phyloP scores from a whole-genome alignment of 2,797 vertebrate species.

The Dallia pectoralis region DNA sequence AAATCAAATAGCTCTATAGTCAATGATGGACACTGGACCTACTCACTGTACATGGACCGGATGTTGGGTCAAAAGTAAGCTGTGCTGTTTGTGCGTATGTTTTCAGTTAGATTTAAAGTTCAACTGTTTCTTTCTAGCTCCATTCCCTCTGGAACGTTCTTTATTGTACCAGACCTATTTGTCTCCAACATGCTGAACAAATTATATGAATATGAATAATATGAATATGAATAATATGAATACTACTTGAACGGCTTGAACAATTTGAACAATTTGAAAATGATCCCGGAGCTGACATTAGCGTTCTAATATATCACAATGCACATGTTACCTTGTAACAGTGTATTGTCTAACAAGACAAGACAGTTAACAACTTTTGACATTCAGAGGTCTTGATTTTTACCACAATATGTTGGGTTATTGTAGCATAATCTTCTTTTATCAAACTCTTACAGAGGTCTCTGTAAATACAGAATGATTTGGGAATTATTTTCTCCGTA shows the following conservation, averaged over 20 bases:
- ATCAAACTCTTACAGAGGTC: neutral
- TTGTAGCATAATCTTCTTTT: conserved; percentile 14
- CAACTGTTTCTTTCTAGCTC: neutral
- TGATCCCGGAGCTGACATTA: neutral
- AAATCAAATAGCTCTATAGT: neutral
- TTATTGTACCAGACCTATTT: neutral
- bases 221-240: conserved; percentile 7
- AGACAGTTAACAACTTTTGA: conserved; percentile 5
- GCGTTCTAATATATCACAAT: neutral
- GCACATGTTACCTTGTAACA: neutral
- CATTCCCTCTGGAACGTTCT: neutral
- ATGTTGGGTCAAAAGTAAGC: neutral
- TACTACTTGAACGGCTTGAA: neutral
- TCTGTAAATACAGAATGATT: neutral
- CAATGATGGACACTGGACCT: neutral
- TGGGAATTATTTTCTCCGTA: neutral
- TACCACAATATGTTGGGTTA: conserved; percentile 31
- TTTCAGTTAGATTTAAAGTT: neutral
- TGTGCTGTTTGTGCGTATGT: neutral
- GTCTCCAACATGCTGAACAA: neutral
- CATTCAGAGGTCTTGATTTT: conserved; percentile 45
- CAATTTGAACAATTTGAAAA: neutral
- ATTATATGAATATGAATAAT: neutral
- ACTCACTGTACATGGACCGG: neutral
- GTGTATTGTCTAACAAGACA: neutral